Base-by-base conservation (phyloP, 1,140 invertebrate species). In the Lordiphosa mommai region DNA sequence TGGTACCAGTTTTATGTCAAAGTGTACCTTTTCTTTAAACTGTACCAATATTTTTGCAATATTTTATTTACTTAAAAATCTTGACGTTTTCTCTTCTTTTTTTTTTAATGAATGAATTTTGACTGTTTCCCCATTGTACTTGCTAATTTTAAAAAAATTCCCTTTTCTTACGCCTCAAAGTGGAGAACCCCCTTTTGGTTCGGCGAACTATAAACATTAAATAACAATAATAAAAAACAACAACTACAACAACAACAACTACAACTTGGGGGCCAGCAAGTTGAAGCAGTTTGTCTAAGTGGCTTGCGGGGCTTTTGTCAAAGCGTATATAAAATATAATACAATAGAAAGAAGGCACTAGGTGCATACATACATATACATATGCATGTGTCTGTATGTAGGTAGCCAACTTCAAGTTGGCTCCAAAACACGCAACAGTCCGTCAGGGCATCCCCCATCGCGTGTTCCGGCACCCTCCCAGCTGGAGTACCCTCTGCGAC, bases 361-460 rank as follows among this genome's bases (percentile, higher is more conserved):
- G 16, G 1, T 17, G 3, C 16, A 3, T 17, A 17, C 16, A 17
- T 17, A 63, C 58, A 57, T 60, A 59, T 49, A 50, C 37, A 59
- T 27, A 16, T 16, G 8, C 3, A n/a, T 12, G 10, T 33, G 7
- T 13, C 3, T 34, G 10, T 20, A 23, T 10, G 10, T 37, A 37
- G 23, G 12, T 17, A 46, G 16, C 29, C 65, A 46, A 23, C 20
- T 14, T 70, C 44, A 8, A 70, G 50, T 80, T 80, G 63, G 53
- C 76, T 74, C 41, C 66, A 76, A 76, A 76, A 82, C 76, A 82
- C 76, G 76, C 76, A 82, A 82, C 77, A 82, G 71, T 82, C 68
- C 61, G 61, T 77, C 69, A 68, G 64, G 70, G 47, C 57, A 41
- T 53, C 58, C 49, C 70, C 58, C 59, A 64, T 79, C 74, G 73